Conservation (phyloP, 2,888 invertebrate genomes). For the Cerastis rubricosa region DNA sequence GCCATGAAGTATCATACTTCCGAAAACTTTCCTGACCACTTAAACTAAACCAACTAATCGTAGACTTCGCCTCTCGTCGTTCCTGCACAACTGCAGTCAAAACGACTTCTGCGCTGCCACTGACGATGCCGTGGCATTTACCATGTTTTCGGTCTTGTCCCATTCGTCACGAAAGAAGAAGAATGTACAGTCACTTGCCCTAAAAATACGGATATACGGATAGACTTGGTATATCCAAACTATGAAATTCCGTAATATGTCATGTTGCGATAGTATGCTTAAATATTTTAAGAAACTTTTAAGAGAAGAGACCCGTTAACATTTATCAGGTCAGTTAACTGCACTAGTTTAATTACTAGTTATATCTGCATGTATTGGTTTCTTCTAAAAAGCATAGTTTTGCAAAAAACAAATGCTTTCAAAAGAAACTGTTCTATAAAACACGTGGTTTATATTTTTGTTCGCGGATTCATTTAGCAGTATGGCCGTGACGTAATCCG, state of each 20-base stretch:
- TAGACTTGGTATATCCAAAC: not conserved
- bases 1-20: not conserved
- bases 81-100: not conserved
- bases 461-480: not conserved
- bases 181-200: no score
- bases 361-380: not conserved
- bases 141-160: not conserved
- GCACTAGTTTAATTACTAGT: not conserved
- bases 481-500: slow-evolving; percentile 2
- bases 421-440: slow-evolving; percentile 1
- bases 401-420: not conserved
- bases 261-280: no score
- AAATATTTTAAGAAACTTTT: no score
- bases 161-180: not conserved
- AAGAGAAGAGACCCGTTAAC: no score
- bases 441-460: slow-evolving; percentile 11
- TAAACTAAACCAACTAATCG: not conserved
- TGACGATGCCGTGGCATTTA: not conserved
- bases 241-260: not conserved
- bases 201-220: no score
- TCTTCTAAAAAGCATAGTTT: not conserved
- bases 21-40: not conserved
- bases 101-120: not conserved
- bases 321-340: not conserved
- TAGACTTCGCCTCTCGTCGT: not conserved